These are phyloP conservation scores for Dolomedes plantarius DNA, from an alignment of 2,888 invertebrate species.

Conservation along the genomic window DNA sequence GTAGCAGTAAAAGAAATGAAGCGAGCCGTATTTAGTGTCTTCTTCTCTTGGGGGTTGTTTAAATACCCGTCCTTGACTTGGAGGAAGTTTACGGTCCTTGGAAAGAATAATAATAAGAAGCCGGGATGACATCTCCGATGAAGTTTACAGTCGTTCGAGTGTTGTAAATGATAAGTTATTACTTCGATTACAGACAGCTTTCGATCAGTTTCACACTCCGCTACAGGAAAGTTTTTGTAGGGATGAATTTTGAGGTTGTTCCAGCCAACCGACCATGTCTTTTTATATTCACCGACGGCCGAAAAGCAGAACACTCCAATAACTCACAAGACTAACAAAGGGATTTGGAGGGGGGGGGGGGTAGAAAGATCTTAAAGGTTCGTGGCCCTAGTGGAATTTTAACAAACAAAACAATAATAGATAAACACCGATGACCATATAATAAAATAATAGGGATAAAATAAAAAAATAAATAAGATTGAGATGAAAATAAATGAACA, in stretches of 20 bases:
- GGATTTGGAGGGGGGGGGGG: too few relatives aligned
- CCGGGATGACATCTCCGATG: not conserved
- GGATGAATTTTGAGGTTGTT: not conserved
- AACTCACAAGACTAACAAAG: too few relatives aligned
- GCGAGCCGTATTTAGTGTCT: not conserved
- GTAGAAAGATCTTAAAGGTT: too few relatives aligned
- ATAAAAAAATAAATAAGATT: too few relatives aligned
- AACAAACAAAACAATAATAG: too few relatives aligned
- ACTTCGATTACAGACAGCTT: not conserved
- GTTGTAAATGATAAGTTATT: not conserved
- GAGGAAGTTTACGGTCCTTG: not conserved
- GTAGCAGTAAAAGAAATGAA: not conserved
- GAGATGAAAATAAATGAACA: too few relatives aligned
- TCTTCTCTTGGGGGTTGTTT: not conserved
- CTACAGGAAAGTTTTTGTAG: not conserved
- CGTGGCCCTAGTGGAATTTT: too few relatives aligned
- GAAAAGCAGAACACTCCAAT: too few relatives aligned
- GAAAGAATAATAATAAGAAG: not conserved
- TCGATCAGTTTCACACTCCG: not conserved
- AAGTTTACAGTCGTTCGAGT: not conserved
- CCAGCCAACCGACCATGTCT: not conserved
- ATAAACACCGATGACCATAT: too few relatives aligned
- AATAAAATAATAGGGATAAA: too few relatives aligned
- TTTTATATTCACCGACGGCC: too few relatives aligned
- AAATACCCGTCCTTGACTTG: not conserved